These are phyloP conservation scores for Panagrolaimus sp. DNA, from an alignment of 1,140 invertebrate genomes.

Conservation along the genomic window DNA sequence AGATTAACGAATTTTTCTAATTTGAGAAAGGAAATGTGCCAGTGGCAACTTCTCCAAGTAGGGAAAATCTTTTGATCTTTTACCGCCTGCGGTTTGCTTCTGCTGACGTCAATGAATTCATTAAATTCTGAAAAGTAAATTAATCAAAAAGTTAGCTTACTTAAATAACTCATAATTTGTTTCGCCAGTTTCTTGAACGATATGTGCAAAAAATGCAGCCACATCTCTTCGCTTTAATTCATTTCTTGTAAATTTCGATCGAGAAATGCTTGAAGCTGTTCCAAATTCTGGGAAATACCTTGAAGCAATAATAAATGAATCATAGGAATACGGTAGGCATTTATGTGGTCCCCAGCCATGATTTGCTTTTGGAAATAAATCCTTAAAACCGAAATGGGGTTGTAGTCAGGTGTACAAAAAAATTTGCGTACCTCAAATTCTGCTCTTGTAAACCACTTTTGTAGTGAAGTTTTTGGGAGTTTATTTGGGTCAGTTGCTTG, in stretches of 20 bases:
- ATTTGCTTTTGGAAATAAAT: constrained; percentile 55
- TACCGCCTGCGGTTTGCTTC: no score
- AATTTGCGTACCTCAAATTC: constrained; percentile 22
- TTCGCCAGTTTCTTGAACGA: constrained; percentile 46
- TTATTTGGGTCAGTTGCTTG: neutral
- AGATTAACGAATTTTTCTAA: no score
- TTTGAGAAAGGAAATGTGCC: no score
- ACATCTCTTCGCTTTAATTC: constrained; percentile 30
- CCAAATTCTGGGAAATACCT: constrained; percentile 59
- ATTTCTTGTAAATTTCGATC: constrained; percentile 22
- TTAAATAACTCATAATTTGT: constrained; percentile 32
- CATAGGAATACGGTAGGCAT: constrained; percentile 56
- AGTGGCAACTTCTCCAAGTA: no score
- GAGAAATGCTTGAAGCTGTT: constrained; percentile 26
- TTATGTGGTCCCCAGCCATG: constrained; percentile 52
- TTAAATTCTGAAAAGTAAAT: no score
- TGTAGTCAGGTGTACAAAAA: neutral
- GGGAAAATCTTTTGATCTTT: no score
- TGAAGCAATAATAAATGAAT: constrained; percentile 54
- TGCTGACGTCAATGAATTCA: no score
- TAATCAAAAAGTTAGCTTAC: neutral
- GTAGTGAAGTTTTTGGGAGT: neutral
- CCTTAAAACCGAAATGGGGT: constrained; percentile 22
- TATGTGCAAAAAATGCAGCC: constrained; percentile 46
- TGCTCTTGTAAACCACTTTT: constrained; percentile 24